These are phyloP conservation scores for Carduelis carduelis DNA, from an alignment of 2,797 vertebrate species.

Conservation along the genomic window DNA sequence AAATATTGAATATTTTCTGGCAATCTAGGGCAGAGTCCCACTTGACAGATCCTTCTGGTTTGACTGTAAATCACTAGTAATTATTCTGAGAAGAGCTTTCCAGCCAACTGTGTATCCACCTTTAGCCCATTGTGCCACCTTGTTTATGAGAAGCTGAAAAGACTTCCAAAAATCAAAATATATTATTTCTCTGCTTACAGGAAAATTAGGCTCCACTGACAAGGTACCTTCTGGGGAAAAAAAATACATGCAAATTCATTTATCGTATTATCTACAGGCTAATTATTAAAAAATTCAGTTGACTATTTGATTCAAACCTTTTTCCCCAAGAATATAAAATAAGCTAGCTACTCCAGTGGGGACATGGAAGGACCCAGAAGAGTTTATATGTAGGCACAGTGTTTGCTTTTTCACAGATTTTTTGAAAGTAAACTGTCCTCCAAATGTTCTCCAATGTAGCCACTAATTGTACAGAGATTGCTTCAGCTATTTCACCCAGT, in stretches of 20 bases:
- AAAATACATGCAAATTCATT: background rate
- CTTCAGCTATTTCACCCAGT: background rate
- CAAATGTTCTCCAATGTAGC: background rate
- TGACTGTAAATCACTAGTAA: slow-evolving; percentile 31
- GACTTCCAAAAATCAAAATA: background rate
- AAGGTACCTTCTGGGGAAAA: background rate
- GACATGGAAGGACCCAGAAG: background rate
- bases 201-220: background rate
- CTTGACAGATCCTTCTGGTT: slow-evolving; percentile 25
- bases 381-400: background rate
- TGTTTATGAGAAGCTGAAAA: background rate
- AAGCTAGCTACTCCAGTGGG: background rate
- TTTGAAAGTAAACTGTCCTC: background rate
- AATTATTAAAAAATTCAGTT: background rate
- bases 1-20: slow-evolving; percentile 54
- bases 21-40: slow-evolving; percentile 19
- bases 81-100: background rate
- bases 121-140: background rate
- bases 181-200: background rate
- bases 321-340: background rate
- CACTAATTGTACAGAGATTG: background rate
- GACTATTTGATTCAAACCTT: background rate
- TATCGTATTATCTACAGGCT: background rate
- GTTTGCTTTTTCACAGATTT: background rate
- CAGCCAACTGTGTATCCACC: slow-evolving; percentile 1